phyloP scores from a whole-genome alignment of 2,888 invertebrate genomes.

The Rhagonycha lutea region DNA sequence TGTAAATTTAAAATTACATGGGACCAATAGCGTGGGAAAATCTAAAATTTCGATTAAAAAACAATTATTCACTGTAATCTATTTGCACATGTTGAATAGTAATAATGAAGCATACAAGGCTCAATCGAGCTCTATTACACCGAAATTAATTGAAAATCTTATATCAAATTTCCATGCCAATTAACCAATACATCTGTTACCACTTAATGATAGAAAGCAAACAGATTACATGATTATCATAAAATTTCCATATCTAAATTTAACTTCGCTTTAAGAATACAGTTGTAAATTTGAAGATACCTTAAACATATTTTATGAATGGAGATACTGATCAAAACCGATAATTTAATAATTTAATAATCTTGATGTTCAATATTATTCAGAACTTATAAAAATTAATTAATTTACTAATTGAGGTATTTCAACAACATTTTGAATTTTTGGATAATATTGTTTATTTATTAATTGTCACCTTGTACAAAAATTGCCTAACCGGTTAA shows the following conservation, averaged over 20 bases:
- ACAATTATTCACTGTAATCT: neutral
- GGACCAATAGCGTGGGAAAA: neutral
- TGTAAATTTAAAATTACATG: neutral
- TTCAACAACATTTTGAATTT: neutral
- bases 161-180: neutral
- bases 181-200: neutral
- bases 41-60: neutral
- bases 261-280: neutral
- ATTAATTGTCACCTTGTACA: neutral
- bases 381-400: neutral
- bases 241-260: neutral
- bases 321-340: neutral
- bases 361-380: neutral
- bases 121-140: neutral
- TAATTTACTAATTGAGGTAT: neutral
- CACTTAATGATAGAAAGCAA: neutral
- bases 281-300: neutral
- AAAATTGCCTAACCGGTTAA: neutral
- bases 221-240: neutral
- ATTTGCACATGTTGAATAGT: neutral
- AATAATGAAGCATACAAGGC: neutral
- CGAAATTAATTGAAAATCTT: neutral
- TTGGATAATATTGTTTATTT: neutral
- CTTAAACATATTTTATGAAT: neutral
- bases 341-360: neutral